Base-by-base conservation (phyloP, 1,140 invertebrate species). In the Chironomus striatipennis region DNA sequence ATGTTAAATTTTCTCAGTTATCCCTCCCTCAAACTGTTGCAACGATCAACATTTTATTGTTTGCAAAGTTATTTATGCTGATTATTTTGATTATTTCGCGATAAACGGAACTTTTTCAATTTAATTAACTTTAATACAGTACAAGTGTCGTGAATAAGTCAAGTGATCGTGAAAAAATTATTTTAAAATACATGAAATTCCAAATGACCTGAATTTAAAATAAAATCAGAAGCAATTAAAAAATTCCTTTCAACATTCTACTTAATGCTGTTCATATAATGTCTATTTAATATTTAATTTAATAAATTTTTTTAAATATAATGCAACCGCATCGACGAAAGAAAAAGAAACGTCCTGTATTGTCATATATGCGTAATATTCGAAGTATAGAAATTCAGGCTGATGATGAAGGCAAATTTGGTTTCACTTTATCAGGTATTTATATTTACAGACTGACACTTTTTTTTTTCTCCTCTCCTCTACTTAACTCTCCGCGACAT, bases 391-490 rank as follows among this genome's bases (percentile, higher is more conserved):
- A 98, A 8, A 85, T 88, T 0, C 86, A 95, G 74, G 93, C 95
- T 1, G 86, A 88, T 75, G 92, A 88, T 75, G 92, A 93, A 78
- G 94, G 94, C 8, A 70, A 70, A 70, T 96, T 93, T 82, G 94
- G 94, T 7, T 96, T 96, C 79, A 96, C 94, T 12, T 95, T 96
- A 77, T 95, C 94, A n/a, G 94, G 18, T 70, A 70, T 24, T 9
- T 20, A 18, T 70, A 70, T 24, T 9, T 20, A 18, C 17, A 8
- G 9, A 9, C 9, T 70, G 8, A 70, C 9, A 24, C 9, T 18
- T 70, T 10, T 70, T 70, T 70, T 20, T 18, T 10, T n/a, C n/a
- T n/a, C n/a, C n/a, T n/a, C n/a, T n/a, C n/a, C 9, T 70, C 21
- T 70, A 20, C 21, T 18, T 5, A 2, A 34, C 24, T 34, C 2